Evolutionary conservation across 2,113 vertebrate genomes (phyloP).

Genomic region (Bothrops jararaca): DNA sequence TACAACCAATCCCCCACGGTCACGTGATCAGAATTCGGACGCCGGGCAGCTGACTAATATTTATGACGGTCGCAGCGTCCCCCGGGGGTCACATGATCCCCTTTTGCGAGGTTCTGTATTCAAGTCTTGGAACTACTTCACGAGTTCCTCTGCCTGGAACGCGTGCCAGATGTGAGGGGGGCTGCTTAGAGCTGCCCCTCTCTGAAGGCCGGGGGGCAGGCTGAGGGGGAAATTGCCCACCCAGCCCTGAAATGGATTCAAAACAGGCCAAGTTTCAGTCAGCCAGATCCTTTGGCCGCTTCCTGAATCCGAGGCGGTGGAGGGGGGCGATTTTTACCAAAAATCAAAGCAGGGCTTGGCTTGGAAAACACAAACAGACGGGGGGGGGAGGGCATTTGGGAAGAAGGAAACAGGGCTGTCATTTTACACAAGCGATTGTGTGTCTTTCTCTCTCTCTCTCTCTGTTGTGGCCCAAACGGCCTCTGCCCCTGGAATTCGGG

Average conservation of each 20-base stretch:
- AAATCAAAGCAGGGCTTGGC: background rate
- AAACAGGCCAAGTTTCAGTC: background rate
- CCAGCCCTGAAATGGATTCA: background rate
- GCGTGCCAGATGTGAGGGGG: background rate
- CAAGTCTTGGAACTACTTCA: background rate
- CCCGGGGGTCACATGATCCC: too few relatives aligned
- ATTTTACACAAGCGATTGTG: background rate
- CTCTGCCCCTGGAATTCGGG: slow-evolving; percentile 43
- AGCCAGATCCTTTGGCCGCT: background rate
- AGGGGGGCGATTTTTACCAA: background rate
- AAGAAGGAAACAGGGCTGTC: background rate
- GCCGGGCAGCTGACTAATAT: too few relatives aligned
- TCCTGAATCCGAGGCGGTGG: background rate
- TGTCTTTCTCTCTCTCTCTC: background rate
- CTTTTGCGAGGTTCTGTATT: too few relatives aligned
- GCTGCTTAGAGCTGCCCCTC: background rate
- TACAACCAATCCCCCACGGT: too few relatives aligned
- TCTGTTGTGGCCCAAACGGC: background rate
- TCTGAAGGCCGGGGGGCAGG: background rate
- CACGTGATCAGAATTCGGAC: too few relatives aligned
- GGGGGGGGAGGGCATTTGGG: accelerated
- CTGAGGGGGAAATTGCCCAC: background rate
- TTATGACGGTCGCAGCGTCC: too few relatives aligned
- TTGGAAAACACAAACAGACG: background rate
- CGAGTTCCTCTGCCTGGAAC: background rate